phyloP scores from a whole-genome alignment of 2,888 invertebrate species.

The Platycnemis pennipes region DNA sequence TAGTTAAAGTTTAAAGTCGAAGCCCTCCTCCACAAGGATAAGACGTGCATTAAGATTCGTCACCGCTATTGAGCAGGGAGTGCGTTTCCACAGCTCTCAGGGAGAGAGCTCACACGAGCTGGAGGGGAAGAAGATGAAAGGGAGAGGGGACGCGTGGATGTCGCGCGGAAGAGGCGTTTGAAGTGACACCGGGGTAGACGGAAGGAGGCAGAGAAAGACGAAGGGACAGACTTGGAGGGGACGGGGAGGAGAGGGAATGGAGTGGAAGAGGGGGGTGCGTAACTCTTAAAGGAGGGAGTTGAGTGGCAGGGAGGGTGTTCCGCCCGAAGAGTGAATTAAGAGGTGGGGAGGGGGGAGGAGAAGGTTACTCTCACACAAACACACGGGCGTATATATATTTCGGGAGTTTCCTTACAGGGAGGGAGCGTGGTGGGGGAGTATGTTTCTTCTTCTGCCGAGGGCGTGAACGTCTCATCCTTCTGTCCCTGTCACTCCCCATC shows the following conservation, averaged over 20 bases:
- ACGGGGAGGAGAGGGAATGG: neutral
- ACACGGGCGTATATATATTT: neutral
- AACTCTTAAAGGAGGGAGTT: neutral
- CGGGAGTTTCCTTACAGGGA: neutral
- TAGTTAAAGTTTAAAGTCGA: no score
- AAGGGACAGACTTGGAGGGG: neutral
- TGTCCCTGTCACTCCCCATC: constrained; percentile 50
- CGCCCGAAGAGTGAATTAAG: constrained; percentile 53
- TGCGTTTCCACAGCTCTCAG: no score
- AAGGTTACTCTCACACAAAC: neutral
- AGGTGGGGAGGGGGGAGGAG: neutral
- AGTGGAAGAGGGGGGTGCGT: neutral
- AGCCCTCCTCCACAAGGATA: no score
- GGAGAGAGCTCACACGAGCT: neutral
- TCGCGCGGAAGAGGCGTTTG: neutral
- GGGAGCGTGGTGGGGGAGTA: neutral
- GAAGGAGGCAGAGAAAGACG: neutral
- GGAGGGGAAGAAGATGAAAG: neutral
- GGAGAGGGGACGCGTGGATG: neutral
- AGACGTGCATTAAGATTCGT: no score
- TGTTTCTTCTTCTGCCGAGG: neutral
- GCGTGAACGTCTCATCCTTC: constrained; percentile 8
- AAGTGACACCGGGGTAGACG: neutral
- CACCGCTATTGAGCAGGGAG: no score
- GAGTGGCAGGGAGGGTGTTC: constrained; percentile 49